Conservation (phyloP, 2,797 vertebrate genomes). For the Neosalanx taihuensis region DNA sequence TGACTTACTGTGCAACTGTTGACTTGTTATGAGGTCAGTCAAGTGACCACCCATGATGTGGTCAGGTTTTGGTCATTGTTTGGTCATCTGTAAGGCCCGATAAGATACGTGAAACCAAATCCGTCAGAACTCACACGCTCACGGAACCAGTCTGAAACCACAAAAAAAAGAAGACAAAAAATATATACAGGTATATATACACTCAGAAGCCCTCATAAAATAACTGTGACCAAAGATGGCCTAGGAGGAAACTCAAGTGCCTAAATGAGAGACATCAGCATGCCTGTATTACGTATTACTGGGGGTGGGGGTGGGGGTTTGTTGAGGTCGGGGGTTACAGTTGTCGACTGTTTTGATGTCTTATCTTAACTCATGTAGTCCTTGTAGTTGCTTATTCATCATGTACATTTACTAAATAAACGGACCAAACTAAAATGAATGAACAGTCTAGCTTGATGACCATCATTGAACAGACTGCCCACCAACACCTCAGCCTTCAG, state of each 20-base stretch:
- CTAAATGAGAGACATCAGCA: constrained; percentile 73
- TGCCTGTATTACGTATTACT: constrained; percentile 68
- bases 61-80: constrained; percentile 64
- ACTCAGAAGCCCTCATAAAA: constrained; percentile 45
- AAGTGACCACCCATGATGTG: constrained; percentile 38
- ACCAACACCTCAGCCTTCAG: too few relatives aligned
- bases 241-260: constrained; percentile 76
- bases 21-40: constrained; percentile 34
- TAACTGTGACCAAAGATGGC: constrained; percentile 76
- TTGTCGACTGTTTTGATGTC: constrained; percentile 69
- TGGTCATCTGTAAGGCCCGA: constrained; percentile 44
- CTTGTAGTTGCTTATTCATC: constrained; percentile 68
- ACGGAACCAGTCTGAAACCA: constrained; percentile 29
- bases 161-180: constrained; percentile 15
- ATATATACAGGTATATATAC: background rate
- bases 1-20: constrained; percentile 59
- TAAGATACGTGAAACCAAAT: constrained; percentile 32
- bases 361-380: constrained; percentile 70
- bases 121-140: constrained; percentile 18
- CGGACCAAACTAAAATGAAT: constrained; percentile 38
- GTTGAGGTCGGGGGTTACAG: constrained; percentile 63
- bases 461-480: background rate
- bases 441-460: constrained; percentile 54
- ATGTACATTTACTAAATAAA: constrained; percentile 62
- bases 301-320: constrained; percentile 46